Evolutionary conservation across 64 coral and sea anemone genomes (phyloP), one percentile per base, ranked within the genome.

Genomic region (Pachyseris speciosa): DNA sequence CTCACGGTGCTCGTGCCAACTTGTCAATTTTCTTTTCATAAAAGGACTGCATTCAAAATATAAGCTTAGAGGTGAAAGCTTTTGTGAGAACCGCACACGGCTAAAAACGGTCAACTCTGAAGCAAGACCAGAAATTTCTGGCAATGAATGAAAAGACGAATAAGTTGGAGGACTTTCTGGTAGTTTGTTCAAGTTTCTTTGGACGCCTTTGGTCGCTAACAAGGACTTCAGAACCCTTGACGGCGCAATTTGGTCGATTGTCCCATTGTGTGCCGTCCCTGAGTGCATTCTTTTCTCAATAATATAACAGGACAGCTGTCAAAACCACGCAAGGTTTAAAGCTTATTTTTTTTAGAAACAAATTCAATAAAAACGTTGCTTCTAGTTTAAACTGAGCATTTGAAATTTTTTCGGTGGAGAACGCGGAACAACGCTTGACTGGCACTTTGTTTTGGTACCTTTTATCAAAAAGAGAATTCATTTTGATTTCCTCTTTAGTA

Each of bases 171-270:
- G 7, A 22, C 1, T 37, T 44, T 25, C 17, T 19, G 37, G 40
- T 44, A 40, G n/a, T 74, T 74, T 74, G 38, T 74, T 74, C 45
- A 47, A 24, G 38, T 28, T 10, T 37, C 20, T 22, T 44, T 7
- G 40, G 27, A 47, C 70, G 69, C 37, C 69, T 73, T 73, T 73
- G 69, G 44, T 44, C 20, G 38, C 39, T 73, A 73, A 73, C 37
- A 73, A 44, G 37, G 70, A 45, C 38, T 74, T 74, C 45, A 29
- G 70, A 45, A 28, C 6, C 27, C 11, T 3, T 28, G 40, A 44
- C 37, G 7, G 39, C 40, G 70, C 70, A 37, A 74, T 74, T 74
- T 74, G 40, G 70, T 38, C 70, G 70, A 74, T 74, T 45, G 70
- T 1, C 10, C 70, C 27, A 74, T 74, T 74, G 20, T 74, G 10